Evolutionary conservation across 2,113 vertebrate genomes (phyloP).

Genomic region (Stercorarius parasiticus): DNA sequence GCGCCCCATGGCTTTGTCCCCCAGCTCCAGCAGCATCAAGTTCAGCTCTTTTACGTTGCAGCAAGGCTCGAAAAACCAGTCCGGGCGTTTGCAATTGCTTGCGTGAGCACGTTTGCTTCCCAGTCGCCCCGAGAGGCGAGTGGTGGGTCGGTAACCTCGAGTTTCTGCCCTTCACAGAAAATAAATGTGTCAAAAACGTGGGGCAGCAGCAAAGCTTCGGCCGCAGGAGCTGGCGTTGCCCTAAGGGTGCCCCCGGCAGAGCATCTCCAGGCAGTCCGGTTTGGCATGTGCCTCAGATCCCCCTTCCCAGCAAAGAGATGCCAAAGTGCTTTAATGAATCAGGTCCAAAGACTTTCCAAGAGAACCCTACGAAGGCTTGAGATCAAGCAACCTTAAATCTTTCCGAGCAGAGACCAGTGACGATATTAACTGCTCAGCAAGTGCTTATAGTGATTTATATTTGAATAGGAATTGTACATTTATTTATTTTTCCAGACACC

Average conservation of each 20-base stretch:
- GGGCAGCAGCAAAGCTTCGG: not conserved
- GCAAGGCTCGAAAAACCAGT: not conserved
- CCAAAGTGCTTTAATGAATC: constrained; percentile 56
- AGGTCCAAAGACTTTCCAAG: constrained; percentile 44
- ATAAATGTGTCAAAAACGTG: rapidly evolving
- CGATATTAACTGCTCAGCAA: constrained; percentile 14
- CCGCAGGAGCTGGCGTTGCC: not conserved
- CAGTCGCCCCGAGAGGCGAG: not conserved
- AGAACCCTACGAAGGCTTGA: constrained; percentile 5
- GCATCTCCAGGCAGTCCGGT: not conserved
- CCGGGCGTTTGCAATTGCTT: rapidly evolving
- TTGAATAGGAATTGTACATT: constrained; percentile 60
- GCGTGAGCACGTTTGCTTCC: not conserved
- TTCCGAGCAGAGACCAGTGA: constrained; percentile 6
- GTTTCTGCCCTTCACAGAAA: not conserved
- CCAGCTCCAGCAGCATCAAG: not conserved
- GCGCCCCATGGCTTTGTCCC: not conserved
- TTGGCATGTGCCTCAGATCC: not conserved
- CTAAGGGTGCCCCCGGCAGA: not conserved
- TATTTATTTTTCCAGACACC: constrained; percentile 70
- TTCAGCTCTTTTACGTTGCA: not conserved
- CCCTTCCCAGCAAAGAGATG: constrained; percentile 4
- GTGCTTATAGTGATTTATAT: constrained; percentile 51
- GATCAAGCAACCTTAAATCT: not conserved
- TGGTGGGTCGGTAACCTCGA: rapidly evolving